Percentiles rank a stretch among this genome's conserved stretches.
These are phyloP conservation scores for Arnoldichthys spilopterus DNA, from an alignment of 2,797 vertebrate genomes.

Conservation along the genomic window DNA sequence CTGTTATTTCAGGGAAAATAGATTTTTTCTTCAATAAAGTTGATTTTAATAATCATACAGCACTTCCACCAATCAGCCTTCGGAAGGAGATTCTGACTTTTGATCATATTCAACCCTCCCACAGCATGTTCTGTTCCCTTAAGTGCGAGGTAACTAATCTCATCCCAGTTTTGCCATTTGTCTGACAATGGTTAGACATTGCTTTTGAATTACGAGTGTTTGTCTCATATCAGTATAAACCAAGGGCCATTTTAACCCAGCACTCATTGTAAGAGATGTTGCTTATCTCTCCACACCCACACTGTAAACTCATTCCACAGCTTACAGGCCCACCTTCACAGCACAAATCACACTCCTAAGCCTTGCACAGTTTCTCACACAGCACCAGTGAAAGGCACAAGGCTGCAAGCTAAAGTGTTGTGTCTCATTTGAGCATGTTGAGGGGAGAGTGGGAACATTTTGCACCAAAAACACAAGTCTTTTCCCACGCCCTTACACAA, in stretches of 20 bases:
- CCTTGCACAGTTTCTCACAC: not conserved
- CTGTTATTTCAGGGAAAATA: no score
- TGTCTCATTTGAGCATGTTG: slow-evolving; percentile 30
- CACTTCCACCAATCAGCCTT: no score
- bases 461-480: not conserved
- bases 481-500: slow-evolving; percentile 24
- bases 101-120: not conserved
- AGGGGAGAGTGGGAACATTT: slow-evolving; percentile 3
- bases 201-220: not conserved
- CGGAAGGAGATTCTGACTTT: not conserved
- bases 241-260: not conserved
- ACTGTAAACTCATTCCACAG: slow-evolving; percentile 10
- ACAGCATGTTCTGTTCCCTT: not conserved
- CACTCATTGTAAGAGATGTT: not conserved
- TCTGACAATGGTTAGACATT: not conserved
- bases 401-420: slow-evolving; percentile 8
- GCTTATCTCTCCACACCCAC: slow-evolving; percentile 31
- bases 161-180: not conserved
- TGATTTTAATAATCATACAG: no score
- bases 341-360: not conserved
- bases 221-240: not conserved
- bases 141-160: not conserved
- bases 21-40: no score
- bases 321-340: not conserved
- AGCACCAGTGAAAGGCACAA: slow-evolving; percentile 1